Conservation (phyloP, 2,113 vertebrate species). For the Erpornis zantholeuca region DNA sequence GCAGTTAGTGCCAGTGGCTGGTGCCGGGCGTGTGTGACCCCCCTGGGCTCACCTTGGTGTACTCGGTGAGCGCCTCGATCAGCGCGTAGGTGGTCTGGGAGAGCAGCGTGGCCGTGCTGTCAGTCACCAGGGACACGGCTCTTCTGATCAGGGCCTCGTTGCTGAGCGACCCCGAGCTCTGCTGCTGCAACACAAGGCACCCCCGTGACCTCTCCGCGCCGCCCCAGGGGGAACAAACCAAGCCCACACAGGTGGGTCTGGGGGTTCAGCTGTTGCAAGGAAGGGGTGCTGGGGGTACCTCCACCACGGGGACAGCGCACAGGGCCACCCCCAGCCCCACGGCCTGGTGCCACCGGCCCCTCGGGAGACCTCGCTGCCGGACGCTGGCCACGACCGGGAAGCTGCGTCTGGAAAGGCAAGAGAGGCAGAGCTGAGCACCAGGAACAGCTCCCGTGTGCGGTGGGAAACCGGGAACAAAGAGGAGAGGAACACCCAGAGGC, state of each 20-base stretch:
- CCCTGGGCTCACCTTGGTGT: slow-evolving; percentile 70
- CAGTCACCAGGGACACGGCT: slow-evolving; percentile 77
- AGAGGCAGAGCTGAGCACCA: background rate
- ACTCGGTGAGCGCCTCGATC: slow-evolving; percentile 79
- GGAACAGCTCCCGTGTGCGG: background rate
- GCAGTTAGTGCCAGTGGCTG: background rate
- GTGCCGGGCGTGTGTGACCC: background rate
- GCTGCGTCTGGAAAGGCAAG: slow-evolving; percentile 22
- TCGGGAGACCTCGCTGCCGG: background rate
- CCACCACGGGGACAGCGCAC: slow-evolving; percentile 71
- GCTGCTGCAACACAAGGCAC: slow-evolving; percentile 69
- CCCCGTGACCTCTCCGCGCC: accelerated
- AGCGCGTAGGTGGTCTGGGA: slow-evolving; percentile 78
- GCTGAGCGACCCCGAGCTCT: slow-evolving; percentile 65
- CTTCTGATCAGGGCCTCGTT: slow-evolving; percentile 74
- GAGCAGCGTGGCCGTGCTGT: slow-evolving; percentile 78
- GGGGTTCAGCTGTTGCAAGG: accelerated
- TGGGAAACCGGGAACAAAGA: accelerated
- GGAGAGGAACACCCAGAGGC: background rate
- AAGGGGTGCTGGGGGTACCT: slow-evolving; percentile 57
- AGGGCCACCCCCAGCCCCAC: slow-evolving; percentile 70
- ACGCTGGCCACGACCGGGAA: background rate
- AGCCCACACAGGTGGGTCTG: accelerated
- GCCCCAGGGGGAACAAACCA: background rate
- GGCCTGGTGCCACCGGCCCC: slow-evolving; percentile 40